Evolutionary conservation across 2,797 vertebrate genomes (phyloP), one percentile per base, ranked within the genome.

Genomic region (Oophaga sylvatica): DNA sequence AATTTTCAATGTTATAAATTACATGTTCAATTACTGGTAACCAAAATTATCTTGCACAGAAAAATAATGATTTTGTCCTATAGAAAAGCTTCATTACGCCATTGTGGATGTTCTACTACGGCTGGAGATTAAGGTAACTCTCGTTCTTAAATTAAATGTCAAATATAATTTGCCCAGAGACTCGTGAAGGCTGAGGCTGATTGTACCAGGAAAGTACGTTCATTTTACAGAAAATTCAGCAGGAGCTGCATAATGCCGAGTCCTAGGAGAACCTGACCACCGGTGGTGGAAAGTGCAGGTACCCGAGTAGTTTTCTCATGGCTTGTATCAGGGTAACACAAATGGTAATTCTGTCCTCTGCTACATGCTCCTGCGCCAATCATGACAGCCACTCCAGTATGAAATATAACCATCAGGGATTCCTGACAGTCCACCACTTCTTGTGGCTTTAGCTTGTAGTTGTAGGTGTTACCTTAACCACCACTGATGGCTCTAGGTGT

Each of bases 141-240:
- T 92, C 85, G 68, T 92, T 94, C 92, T 92, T 89, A 93, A 94
- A 95, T 94, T 92, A 91, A 90, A 91, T 92, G 93, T 95, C 93
- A 94, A 89, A 91, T 93, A 90, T 90, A 91, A 94, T 94, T 94
- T 94, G 62, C 77, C 91, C 84, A 86, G 90, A 67, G 90, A 91
- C 92, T 92, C 15, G 9, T 89, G 90, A 92, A 93, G 88, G 90
- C 86, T 87, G 75, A 83, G 71, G 10, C 71, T 91, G 56, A 84
- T 70, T 83, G 93, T 78, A 88, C 71, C 90, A 88, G 65, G 56
- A 86, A 78, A 31, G 83, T 26, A 31, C 3, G 60, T 81, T 62
- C 35, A 65, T 29, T 20, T 80, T 70, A 84, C 29, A 45, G 45
- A 20, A 6, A 13, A 53, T 35, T 29, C 17, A 15, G 5, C 62